Evolutionary conservation across 1,140 invertebrate genomes (phyloP).

Genomic region (Ptiloglossa arizonensis): DNA sequence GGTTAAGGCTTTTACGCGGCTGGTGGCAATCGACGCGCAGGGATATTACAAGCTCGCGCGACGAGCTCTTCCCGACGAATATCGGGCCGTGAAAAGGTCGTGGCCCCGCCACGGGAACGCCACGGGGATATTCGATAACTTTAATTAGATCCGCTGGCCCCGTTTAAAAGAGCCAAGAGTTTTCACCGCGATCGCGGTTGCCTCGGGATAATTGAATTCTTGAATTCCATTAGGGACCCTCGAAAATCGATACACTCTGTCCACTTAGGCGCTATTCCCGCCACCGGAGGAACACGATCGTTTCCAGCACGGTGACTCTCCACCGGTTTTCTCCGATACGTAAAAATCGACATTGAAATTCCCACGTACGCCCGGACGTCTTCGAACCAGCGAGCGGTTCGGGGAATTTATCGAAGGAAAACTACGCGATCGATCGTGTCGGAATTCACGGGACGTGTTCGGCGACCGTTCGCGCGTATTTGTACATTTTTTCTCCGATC

Average conservation of each 20-base stretch:
- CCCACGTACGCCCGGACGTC: no score
- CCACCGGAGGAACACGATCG: no score
- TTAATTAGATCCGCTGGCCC: conserved; percentile 8
- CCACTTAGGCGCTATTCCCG: neutral
- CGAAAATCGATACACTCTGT: conserved; percentile 16
- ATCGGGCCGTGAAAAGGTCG: neutral
- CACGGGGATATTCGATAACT: conserved; percentile 15
- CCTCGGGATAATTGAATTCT: conserved; percentile 18
- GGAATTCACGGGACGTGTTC: no score
- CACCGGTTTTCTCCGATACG: no score
- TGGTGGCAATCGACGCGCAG: neutral
- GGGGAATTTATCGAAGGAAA: no score
- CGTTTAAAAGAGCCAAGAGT: conserved; percentile 1
- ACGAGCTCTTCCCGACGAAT: neutral
- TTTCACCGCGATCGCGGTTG: neutral
- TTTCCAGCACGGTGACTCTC: no score
- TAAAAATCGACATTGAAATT: no score
- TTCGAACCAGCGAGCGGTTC: no score
- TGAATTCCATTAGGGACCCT: conserved; percentile 13
- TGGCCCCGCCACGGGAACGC: neutral
- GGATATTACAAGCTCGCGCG: neutral
- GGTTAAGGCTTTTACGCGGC: neutral
- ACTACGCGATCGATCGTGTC: no score
- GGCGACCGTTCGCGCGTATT: no score
- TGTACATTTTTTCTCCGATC: no score